Conservation (phyloP, 2,888 invertebrate species). For the Tachina fera region DNA sequence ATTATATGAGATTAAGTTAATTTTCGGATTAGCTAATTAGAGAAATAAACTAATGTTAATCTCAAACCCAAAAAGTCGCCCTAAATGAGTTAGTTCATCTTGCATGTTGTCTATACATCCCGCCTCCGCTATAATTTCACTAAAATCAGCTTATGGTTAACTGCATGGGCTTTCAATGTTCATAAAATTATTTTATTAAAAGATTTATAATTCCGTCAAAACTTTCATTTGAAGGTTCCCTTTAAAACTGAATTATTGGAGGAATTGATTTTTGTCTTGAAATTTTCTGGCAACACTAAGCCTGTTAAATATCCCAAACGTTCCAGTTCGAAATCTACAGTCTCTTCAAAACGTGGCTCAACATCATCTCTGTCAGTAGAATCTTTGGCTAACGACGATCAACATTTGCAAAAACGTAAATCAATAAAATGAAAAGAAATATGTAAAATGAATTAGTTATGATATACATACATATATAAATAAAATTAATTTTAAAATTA, state of each 20-base stretch:
- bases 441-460: not conserved
- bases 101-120: not conserved
- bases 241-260: conserved; percentile 87
- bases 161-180: not conserved
- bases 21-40: too few species aligned
- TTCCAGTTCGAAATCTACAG: conserved; percentile 74
- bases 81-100: too few species aligned
- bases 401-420: conserved; percentile 63
- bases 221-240: conserved; percentile 83
- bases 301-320: conserved; percentile 85
- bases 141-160: not conserved
- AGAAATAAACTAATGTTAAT: too few species aligned
- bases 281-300: conserved; percentile 89
- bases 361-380: conserved; percentile 77
- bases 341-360: conserved; percentile 68
- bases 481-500: too few species aligned
- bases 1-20: too few species aligned
- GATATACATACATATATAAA: too few species aligned
- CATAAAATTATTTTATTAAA: not conserved
- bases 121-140: not conserved
- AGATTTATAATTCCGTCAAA: not conserved
- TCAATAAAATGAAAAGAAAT: conserved; percentile 47
- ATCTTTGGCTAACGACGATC: conserved; percentile 75
- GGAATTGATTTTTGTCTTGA: conserved; percentile 89
- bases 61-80: too few species aligned